Conservation (phyloP, 2,797 vertebrate species). For the Chrysolophus pictus region DNA sequence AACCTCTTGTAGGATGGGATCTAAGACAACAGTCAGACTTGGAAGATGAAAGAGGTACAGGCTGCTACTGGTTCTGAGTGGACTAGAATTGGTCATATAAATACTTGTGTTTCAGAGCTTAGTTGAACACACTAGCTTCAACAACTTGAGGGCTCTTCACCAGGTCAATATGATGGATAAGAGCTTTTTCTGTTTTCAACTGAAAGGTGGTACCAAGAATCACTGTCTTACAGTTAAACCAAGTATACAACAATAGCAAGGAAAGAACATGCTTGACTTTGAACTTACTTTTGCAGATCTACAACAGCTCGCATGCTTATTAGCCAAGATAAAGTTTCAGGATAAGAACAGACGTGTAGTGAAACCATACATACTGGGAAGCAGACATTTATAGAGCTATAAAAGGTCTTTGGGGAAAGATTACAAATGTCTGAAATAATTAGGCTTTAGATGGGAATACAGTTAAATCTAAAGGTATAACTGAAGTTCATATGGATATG, state of each 20-base stretch:
- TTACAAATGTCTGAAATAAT: neutral
- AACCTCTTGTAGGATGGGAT: neutral
- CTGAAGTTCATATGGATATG: neutral
- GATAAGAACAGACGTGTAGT: neutral
- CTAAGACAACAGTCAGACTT: neutral
- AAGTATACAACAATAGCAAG: neutral
- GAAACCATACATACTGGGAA: neutral
- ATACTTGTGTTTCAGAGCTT: neutral
- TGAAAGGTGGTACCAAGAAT: neutral
- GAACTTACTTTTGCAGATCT: neutral
- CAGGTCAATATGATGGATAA: neutral
- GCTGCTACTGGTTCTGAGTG: neutral
- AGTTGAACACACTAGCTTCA: neutral
- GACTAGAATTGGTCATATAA: neutral
- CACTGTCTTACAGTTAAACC: neutral
- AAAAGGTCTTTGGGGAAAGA: neutral
- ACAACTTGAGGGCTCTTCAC: neutral
- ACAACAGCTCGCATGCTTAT: neutral
- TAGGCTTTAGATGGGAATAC: neutral
- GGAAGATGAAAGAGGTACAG: neutral
- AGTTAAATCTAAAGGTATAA: neutral
- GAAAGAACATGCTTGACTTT: neutral
- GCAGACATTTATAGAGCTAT: neutral
- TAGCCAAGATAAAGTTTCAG: neutral
- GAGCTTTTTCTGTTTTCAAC: neutral